These are phyloP conservation scores for Micromussa lordhowensis DNA, from an alignment of 92 coral and sea anemone genomes.

Conservation along the genomic window DNA sequence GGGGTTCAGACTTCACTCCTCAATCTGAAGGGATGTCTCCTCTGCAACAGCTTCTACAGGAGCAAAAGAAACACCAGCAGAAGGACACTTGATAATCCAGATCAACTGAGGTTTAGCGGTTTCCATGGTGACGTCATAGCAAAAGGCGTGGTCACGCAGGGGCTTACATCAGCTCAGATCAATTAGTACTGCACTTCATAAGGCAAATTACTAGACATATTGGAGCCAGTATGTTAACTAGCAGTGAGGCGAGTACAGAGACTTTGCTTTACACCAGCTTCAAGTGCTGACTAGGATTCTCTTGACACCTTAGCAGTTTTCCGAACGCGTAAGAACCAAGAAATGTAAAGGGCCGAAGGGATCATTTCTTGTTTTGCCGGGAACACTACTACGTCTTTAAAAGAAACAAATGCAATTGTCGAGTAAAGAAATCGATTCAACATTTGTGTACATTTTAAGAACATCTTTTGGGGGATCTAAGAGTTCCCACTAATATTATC, in stretches of 20 bases:
- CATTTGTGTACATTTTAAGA: not conserved
- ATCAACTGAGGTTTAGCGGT: conserved; percentile 18
- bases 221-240: conserved; percentile 12
- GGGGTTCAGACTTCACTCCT: conserved; percentile 89
- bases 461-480: not conserved
- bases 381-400: not conserved
- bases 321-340: not conserved
- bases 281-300: not conserved
- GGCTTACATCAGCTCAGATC: conserved; percentile 25
- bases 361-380: not conserved
- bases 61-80: conserved; percentile 90
- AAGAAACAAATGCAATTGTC: not conserved
- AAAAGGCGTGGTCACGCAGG: conserved; percentile 16
- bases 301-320: conserved; percentile 14
- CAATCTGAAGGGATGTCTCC: conserved; percentile 89
- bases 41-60: conserved; percentile 93
- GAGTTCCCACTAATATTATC: not conserved
- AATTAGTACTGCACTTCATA: conserved; percentile 32
- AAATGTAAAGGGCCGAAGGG: not conserved
- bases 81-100: conserved; percentile 54
- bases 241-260: conserved; percentile 3
- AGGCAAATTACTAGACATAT: conserved; percentile 1
- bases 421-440: not conserved
- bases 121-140: conserved; percentile 31
- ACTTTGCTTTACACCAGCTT: conserved; percentile 11